A percentile compares a stretch with the other conserved stretches of the same genome.
These are phyloP conservation scores for Tetramorium simillimum DNA, from an alignment of 1,140 invertebrate species.

Conservation along the genomic window DNA sequence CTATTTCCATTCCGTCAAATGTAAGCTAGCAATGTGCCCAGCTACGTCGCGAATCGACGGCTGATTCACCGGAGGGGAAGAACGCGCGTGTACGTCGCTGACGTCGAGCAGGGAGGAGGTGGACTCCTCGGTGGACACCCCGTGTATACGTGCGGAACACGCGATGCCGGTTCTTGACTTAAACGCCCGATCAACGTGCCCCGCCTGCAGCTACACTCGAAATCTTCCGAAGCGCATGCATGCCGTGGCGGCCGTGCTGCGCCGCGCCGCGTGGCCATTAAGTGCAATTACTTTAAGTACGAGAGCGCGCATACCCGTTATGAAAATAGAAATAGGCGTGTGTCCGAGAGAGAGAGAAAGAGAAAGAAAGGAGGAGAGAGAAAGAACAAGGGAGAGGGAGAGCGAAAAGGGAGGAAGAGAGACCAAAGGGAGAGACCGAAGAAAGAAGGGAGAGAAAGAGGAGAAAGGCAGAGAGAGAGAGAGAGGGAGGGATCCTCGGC, in stretches of 20 bases:
- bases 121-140: not conserved
- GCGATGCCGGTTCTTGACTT: conserved; percentile 29
- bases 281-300: conserved; percentile 70
- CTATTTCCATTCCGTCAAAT: not conserved
- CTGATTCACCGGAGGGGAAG: not conserved
- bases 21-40: not conserved
- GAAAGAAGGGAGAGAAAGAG: not conserved
- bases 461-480: not conserved
- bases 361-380: not conserved
- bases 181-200: conserved; percentile 47
- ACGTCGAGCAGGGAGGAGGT: no score
- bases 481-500: not conserved
- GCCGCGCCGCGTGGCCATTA: conserved; percentile 66
- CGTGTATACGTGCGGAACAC: conserved; percentile 28
- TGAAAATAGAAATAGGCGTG: conserved; percentile 68
- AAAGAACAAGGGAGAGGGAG: not conserved
- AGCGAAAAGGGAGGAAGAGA: not conserved
- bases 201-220: conserved; percentile 53
- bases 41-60: not conserved
- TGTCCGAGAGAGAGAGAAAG: not conserved
- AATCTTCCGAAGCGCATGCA: conserved; percentile 26
- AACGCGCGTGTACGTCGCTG: not conserved
- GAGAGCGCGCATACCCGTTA: conserved; percentile 34
- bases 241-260: conserved; percentile 35
- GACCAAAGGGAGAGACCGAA: not conserved